Evolutionary conservation across 2,797 vertebrate species (phyloP), one percentile per base, ranked within the genome.

Genomic region (Rallus crepitans): DNA sequence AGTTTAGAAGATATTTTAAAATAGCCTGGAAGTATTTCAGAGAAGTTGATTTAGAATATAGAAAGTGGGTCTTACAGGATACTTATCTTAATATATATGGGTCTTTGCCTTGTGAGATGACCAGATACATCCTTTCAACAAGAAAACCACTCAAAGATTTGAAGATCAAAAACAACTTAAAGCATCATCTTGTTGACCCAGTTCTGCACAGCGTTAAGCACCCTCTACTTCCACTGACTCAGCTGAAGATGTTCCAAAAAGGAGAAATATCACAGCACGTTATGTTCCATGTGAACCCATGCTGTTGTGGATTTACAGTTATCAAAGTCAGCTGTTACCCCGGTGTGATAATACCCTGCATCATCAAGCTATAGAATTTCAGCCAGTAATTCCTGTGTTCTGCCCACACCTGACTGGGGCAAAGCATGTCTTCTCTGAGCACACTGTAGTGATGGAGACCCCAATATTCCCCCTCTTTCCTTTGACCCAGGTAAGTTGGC

Each of bases 1-100:
- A 77, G 48, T 40, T 80, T 68, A 80, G 83, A 82, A 90, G 82
- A 76, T 27, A n/a, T 82, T 87, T 94, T 13, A 93, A 94, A 91
- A 85, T 57, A 92, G 30, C 45, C 45, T 82, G 57, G 47, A 88
- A 87, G 39, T 75, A 76, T 82, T 86, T 93, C 63, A 88, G 52
- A 47, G 17, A 71, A 78, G 78, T 82, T 92, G 75, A 78, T 86
- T 86, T 88, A 39, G 33, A 88, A 56, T 75, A 52, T 10, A 65
- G 60, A 89, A 89, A 91, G 65, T 69, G 42, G 24, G 59, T 75
- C 79, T 83, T 89, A 65, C 55, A 72, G 78, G 14, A 37, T 93
- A 25, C 42, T 82, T 84, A 86, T 69, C 59, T 48, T 48, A 48
- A 59, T 85, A 73, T 64, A 48, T 82, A 53, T 42, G n/a, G 33